These are phyloP conservation scores for Probosciger aterrimus DNA, from an alignment of 2,113 vertebrate genomes.

Conservation along the genomic window DNA sequence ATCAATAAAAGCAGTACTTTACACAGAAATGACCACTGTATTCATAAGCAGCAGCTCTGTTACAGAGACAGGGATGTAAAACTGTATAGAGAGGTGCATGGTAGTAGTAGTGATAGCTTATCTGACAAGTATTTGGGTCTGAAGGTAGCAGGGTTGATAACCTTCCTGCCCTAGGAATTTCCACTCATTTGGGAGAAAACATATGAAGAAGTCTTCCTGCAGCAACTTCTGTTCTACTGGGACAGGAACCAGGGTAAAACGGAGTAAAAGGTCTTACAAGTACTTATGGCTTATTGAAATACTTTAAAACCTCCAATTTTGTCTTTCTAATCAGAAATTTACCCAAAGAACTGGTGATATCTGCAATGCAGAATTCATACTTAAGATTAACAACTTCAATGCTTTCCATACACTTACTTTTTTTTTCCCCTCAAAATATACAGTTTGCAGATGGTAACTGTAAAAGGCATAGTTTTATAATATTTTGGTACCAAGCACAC, in stretches of 20 bases:
- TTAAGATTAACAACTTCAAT: not conserved
- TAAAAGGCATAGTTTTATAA: not conserved
- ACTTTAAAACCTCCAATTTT: not conserved
- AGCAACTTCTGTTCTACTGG: not conserved
- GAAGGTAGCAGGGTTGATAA: not conserved
- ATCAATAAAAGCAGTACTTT: not conserved
- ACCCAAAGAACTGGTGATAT: not conserved
- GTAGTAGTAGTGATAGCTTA: rapidly evolving
- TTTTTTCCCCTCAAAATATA: not conserved
- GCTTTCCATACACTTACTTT: not conserved
- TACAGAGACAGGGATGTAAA: not conserved
- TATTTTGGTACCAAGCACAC: not conserved
- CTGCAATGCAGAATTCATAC: not conserved
- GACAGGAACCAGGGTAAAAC: not conserved
- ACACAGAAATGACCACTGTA: not conserved
- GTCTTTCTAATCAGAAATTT: not conserved
- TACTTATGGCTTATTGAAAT: not conserved
- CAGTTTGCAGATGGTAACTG: not conserved
- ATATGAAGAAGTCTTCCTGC: not conserved
- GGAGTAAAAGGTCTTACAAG: not conserved
- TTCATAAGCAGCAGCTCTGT: not conserved
- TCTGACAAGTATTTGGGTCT: not conserved
- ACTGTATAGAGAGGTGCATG: not conserved
- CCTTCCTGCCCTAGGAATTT: not conserved
- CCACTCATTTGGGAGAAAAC: not conserved